Percentiles rank a stretch among this genome's conserved stretches.
Conservation (phyloP, 2,797 vertebrate species). For the Squalus acanthias region DNA sequence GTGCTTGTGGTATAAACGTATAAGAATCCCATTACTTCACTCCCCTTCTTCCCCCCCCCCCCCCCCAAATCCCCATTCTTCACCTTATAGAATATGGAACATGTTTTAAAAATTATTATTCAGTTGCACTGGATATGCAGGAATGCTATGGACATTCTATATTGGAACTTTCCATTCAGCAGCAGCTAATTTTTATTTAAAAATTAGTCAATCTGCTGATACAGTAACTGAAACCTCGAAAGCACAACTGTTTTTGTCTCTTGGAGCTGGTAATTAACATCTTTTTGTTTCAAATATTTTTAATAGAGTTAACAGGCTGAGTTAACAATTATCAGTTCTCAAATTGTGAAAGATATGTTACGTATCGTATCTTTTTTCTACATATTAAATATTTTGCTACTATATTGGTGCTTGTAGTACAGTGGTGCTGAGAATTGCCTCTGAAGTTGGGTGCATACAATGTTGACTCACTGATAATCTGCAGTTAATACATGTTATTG, state of each 20-base stretch:
- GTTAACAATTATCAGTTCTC: background rate
- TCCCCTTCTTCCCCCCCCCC: background rate
- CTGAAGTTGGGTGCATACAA: background rate
- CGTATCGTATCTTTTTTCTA: background rate
- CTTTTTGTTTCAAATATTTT: background rate
- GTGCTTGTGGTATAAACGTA: conserved; percentile 13
- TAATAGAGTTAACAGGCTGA: background rate
- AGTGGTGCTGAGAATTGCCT: background rate
- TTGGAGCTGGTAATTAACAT: background rate
- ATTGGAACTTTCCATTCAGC: conserved; percentile 3
- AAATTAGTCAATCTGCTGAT: background rate
- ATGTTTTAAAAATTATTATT: conserved; percentile 5
- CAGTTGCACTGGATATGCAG: background rate
- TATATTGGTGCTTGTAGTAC: background rate
- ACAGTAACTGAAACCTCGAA: background rate
- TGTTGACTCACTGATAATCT: background rate
- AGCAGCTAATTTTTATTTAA: background rate
- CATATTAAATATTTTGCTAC: background rate
- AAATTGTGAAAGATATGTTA: background rate
- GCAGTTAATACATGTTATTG: background rate
- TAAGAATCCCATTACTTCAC: background rate
- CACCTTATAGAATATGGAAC: conserved; percentile 19
- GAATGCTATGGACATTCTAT: conserved; percentile 10
- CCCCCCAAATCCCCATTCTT: background rate
- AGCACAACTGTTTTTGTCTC: background rate